A percentile compares a stretch with the other conserved stretches of the same genome.
Evolutionary conservation across 2,888 invertebrate genomes (phyloP).

Genomic region (Frankliniella intonsa): DNA sequence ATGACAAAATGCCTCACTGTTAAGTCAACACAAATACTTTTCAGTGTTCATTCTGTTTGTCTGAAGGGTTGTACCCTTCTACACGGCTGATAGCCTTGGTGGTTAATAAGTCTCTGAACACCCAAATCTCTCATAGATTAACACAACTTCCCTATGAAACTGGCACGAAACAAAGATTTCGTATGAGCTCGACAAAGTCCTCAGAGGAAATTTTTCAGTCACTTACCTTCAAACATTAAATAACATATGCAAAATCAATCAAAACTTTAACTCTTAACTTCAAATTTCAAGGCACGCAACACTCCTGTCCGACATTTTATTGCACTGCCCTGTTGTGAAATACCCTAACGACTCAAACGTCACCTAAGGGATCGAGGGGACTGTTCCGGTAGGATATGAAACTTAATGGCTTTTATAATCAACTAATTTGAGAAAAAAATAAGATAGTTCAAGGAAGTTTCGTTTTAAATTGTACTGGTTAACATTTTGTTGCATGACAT

Average conservation of each 20-base stretch:
- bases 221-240: slow-evolving; percentile 5
- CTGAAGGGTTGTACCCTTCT: neutral
- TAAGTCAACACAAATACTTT: neutral
- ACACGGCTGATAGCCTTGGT: neutral
- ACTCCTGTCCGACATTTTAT: slow-evolving; percentile 12
- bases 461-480: no score
- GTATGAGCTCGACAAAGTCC: neutral
- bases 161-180: neutral
- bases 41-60: neutral
- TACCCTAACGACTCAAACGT: neutral
- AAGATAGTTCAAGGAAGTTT: no score
- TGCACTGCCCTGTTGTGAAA: slow-evolving; percentile 15
- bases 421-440: no score
- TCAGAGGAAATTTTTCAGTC: neutral
- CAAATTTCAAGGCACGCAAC: slow-evolving; percentile 5
- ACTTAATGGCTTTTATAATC: no score
- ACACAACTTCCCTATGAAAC: slow-evolving; percentile 9
- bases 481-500: no score
- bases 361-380: no score
- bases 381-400: no score
- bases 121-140: slow-evolving; percentile 2
- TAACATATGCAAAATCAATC: neutral
- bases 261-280: neutral
- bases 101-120: slow-evolving; percentile 3
- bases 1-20: neutral